phyloP scores from a whole-genome alignment of 92 coral and sea anemone genomes.

The Desmophyllum pertusum region DNA sequence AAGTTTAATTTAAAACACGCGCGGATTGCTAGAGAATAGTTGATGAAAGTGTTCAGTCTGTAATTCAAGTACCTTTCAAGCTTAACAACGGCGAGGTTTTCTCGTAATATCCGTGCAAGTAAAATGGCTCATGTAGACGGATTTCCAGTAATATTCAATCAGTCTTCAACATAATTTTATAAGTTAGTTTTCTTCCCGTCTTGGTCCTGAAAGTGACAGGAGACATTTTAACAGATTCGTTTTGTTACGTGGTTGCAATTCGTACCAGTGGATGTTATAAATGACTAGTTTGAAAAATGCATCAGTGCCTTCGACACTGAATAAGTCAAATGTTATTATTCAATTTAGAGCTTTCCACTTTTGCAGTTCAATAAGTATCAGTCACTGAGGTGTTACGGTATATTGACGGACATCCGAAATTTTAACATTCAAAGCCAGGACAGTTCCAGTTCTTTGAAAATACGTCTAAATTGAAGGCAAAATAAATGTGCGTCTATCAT shows the following conservation, averaged over 20 bases:
- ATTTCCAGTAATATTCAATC: background rate
- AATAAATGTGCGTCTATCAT: no score
- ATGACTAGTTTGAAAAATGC: background rate
- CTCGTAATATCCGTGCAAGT: background rate
- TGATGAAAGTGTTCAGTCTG: background rate
- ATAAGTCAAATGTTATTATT: background rate
- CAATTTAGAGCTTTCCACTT: background rate
- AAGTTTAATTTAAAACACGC: no score
- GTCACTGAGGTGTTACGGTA: no score
- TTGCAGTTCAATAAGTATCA: no score
- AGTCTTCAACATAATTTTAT: background rate
- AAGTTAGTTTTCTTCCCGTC: background rate
- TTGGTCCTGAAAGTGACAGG: background rate
- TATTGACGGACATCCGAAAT: no score
- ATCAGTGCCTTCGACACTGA: background rate
- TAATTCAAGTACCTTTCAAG: background rate
- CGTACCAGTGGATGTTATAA: background rate
- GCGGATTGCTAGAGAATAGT: no score
- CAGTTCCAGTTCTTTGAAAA: no score
- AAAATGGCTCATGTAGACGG: background rate
- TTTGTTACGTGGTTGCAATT: background rate
- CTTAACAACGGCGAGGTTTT: background rate
- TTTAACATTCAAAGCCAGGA: no score
- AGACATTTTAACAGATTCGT: background rate
- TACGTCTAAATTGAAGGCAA: no score